A percentile compares a stretch with the other conserved stretches of the same genome.
Conservation (phyloP, 2,797 vertebrate species). For the Gastrophryne carolinensis region DNA sequence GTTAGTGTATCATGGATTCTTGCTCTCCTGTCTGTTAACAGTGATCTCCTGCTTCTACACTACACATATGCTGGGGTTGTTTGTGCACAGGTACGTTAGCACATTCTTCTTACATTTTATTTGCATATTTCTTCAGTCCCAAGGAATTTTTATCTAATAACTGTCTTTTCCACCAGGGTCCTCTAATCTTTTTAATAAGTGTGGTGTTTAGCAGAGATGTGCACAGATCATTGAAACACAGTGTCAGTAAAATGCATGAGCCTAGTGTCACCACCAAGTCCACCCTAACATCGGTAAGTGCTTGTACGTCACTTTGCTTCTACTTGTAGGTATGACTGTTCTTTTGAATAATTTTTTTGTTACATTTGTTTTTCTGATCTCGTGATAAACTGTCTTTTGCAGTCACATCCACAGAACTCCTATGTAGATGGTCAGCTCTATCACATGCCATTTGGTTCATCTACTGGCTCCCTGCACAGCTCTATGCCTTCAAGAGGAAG, state of each 20-base stretch:
- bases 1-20: conserved; percentile 84
- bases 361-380: neutral
- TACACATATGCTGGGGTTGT: conserved; percentile 89
- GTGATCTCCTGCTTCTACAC: conserved; percentile 88
- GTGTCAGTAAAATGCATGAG: conserved; percentile 80
- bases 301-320: neutral
- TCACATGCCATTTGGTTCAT: conserved; percentile 80
- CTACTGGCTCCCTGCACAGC: conserved; percentile 83
- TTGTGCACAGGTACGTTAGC: conserved; percentile 80
- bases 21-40: conserved; percentile 89
- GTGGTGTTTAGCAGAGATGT: conserved; percentile 88
- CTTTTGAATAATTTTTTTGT: neutral
- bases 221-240: conserved; percentile 79
- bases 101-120: neutral
- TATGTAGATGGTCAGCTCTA: conserved; percentile 79
- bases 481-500: conserved; percentile 89
- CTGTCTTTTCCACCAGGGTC: conserved; percentile 72
- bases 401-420: conserved; percentile 79
- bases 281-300: conserved; percentile 82
- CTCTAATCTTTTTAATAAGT: conserved; percentile 87
- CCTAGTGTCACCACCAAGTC: conserved; percentile 79
- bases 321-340: neutral
- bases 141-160: neutral
- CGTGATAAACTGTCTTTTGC: neutral
- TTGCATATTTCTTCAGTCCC: neutral